Evolutionary conservation across 2,113 vertebrate species (phyloP), one percentile per base, ranked within the genome.

Genomic region (Craseonycteris thonglongyai): DNA sequence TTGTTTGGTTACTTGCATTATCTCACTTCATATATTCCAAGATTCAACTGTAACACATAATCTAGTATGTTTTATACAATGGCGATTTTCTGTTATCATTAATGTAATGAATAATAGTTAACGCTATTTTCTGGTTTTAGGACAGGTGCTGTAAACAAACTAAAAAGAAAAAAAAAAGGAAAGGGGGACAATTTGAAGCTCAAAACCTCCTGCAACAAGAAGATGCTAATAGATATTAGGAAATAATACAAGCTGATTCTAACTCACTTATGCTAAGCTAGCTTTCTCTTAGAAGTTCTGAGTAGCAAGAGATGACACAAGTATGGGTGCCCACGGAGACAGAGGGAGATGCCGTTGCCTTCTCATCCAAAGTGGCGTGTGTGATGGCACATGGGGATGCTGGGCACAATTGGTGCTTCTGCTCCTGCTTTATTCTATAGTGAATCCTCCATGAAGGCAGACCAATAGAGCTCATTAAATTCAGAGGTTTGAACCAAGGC

Each of bases 1-100:
- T 95, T 96, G 69, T 94, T 96, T 97, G 89, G 85, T 96, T 93
- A 75, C 69, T 79, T 74, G 59, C n/a, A 97, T 69, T 56, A 96
- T 90, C 79, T 96, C 54, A 79, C 42, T 24, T 74, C 9, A 21
- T 90, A 95, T 97, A 97, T 97, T 96, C 76, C 95, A 97, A 65
- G 63, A 95, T 42, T 76, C 71, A 84, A 87, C 26, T 96, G 94
- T 49, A 94, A 96, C 76, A 93, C 21, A 76, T 22, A 88, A 38
- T 11, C 79, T 56, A 66, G 84, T 96, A 92, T 51, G n/a, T 83
- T 85, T 91, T 90, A 79, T 42, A 12, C 30, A 66, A 96, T 38
- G 97, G 49, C 74, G 15, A 42, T 24, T 66, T 93, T 68, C 35
- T 84, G 4, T 35, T 72, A 26, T 74, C 45, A 81, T 42, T 51